Conservation (phyloP, 2,888 invertebrate species). For the Zygothrica quintamaculata region DNA sequence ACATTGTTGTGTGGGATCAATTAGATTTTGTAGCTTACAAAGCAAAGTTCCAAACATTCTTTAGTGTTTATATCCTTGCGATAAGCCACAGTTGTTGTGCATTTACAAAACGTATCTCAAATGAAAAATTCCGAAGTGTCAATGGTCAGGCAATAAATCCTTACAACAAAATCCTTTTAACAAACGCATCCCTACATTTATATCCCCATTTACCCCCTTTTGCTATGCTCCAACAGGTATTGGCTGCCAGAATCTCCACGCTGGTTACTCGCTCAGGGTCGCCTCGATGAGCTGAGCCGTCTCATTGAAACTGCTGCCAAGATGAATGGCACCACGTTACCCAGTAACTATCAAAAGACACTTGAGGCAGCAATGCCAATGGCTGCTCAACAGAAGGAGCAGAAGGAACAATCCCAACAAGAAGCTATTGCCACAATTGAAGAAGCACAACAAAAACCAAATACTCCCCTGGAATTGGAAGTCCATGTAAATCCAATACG, state of each 20-base stretch:
- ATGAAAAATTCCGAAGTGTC: slow-evolving; percentile 72
- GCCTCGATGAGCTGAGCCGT: slow-evolving; percentile 87
- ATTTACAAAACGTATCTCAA: slow-evolving; percentile 46
- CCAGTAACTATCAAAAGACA: slow-evolving; percentile 89
- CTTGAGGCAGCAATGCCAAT: slow-evolving; percentile 80
- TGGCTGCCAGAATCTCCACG: slow-evolving; percentile 91
- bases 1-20: slow-evolving; percentile 59
- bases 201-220: slow-evolving; percentile 6
- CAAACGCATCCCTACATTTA: slow-evolving; percentile 12
- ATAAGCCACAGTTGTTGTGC: slow-evolving; percentile 42
- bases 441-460: slow-evolving; percentile 8
- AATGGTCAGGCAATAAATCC: slow-evolving; percentile 63
- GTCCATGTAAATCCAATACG: slow-evolving; percentile 85
- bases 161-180: slow-evolving; percentile 36
- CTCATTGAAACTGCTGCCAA: slow-evolving; percentile 88
- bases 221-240: slow-evolving; percentile 86
- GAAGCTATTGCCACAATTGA: slow-evolving; percentile 18
- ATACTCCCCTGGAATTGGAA: slow-evolving; percentile 10
- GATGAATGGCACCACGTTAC: slow-evolving; percentile 87
- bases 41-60: slow-evolving; percentile 62
- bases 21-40: slow-evolving; percentile 67
- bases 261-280: slow-evolving; percentile 90
- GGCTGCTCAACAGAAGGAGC: slow-evolving; percentile 81
- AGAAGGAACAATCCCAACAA: slow-evolving; percentile 21
- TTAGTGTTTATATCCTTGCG: slow-evolving; percentile 52